phyloP scores from a whole-genome alignment of 2,113 vertebrate genomes.

The Macroglossus sobrinus region DNA sequence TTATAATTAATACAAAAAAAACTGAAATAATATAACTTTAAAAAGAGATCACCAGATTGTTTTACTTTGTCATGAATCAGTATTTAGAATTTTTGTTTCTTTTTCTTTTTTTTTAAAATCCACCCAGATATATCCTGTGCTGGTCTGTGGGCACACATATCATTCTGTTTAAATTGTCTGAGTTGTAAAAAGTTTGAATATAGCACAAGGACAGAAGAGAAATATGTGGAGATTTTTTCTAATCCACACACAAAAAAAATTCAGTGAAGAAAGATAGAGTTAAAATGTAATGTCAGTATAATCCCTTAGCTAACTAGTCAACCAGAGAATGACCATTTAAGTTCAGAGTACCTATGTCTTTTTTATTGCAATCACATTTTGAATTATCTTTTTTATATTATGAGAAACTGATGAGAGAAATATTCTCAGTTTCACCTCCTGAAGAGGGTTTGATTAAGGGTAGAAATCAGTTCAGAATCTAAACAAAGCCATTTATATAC shows the following conservation, averaged over 20 bases:
- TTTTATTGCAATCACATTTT: conserved; percentile 51
- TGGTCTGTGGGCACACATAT: background rate
- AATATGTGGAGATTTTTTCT: background rate
- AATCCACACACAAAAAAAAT: background rate
- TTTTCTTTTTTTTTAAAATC: background rate
- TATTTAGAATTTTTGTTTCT: background rate
- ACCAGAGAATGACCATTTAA: conserved; percentile 46
- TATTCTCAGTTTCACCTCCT: background rate
- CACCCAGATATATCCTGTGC: background rate
- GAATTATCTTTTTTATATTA: conserved; percentile 38
- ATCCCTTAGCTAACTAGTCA: conserved; percentile 48
- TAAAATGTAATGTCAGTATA: conserved; percentile 50
- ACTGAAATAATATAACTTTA: background rate
- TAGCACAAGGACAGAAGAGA: background rate
- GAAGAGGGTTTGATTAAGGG: background rate
- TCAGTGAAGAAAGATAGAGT: conserved; percentile 19
- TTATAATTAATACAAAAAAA: background rate
- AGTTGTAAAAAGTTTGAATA: background rate
- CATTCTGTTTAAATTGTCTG: background rate
- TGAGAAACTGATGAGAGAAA: conserved; percentile 38
- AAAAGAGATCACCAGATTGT: background rate
- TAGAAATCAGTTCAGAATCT: background rate
- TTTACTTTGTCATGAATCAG: background rate
- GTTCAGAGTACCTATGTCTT: conserved; percentile 8
- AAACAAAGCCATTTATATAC: background rate